Conservation (phyloP, 2,888 invertebrate species). For the Imbricaverruca yamaguchii region DNA sequence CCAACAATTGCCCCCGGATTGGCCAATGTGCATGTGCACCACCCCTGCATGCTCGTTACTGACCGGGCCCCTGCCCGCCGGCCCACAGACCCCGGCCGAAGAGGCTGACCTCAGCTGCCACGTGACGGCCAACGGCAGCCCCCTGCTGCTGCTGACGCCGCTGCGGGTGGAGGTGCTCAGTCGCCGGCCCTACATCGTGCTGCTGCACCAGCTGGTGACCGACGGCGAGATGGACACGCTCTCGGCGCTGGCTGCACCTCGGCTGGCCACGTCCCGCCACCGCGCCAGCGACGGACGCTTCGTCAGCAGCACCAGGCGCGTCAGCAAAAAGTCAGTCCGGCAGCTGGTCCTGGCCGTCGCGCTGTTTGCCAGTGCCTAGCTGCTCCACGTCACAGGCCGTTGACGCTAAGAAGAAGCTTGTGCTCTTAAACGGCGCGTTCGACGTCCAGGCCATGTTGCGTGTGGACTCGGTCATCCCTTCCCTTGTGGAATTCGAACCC, state of each 20-base stretch:
- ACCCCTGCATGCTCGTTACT: no score
- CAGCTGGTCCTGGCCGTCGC: no score
- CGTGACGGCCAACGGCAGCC: conserved; percentile 12
- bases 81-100: conserved; percentile 26
- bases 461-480: no score
- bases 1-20: no score
- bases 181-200: conserved; percentile 37
- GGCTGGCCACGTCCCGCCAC: conserved; percentile 31
- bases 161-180: conserved; percentile 38
- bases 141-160: conserved; percentile 35
- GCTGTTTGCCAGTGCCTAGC: no score
- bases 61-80: no score
- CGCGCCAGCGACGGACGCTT: conserved; percentile 35
- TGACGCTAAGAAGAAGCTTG: no score
- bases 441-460: no score
- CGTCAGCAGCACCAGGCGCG: conserved; percentile 36
- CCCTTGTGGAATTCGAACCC: no score
- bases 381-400: no score
- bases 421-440: no score
- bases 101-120: conserved; percentile 14
- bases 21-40: no score
- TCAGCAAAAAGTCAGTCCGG: conserved; percentile 37
- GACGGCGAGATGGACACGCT: conserved; percentile 35
- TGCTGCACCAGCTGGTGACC: conserved; percentile 37
- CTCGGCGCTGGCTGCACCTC: conserved; percentile 34